Base-by-base conservation (phyloP, 2,113 vertebrate species). In the Actinemys pallida region DNA sequence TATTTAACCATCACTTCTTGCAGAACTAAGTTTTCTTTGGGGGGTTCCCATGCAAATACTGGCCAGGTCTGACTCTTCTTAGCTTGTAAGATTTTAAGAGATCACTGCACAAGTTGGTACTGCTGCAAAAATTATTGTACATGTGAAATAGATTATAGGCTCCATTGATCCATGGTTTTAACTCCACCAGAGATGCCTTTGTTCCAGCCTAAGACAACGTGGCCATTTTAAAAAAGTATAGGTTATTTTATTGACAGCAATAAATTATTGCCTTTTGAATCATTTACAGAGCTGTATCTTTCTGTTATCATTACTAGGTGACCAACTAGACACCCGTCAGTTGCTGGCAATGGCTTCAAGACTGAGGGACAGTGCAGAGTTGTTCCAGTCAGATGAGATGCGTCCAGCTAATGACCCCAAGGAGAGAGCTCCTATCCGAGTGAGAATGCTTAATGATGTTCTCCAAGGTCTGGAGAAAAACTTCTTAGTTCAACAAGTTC, bases 371-470 rank as follows among this genome's bases (percentile, higher is more conserved):
- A 98, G 96, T 0, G 98, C 98, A 6, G 98, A 99, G 39, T 98
- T 99, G 92, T 99, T 99, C 95, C 99, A 99, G 81, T 99, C 99
- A 1, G 99, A 99, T 92, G 98, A 98, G 72, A 99, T 99, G 99
- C 98, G 99, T 20, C 99, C 99, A 11, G 99, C 99, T 25, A 99
- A 99, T 1, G 99, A 99, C 93, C 99, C 99, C 3, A 98, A 98
- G 87, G 99, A 99, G 94, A 95, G 99, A 47, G 98, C 98, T 25
- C 98, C 99, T 16, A 29, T 97, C 89, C 99, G 99, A 17, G 97
- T 99, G 22, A 98, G 99, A 57, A 99, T 99, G 99, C 98, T 99
- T 92, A 99, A 99, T 42, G 99, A 99, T 47, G 98, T 99, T 56
- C 98, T 99, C 0, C 99, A 99, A 35, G 98, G 98, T 96, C 96